phyloP scores from a whole-genome alignment of 2,888 invertebrate species.

The Spodoptera littoralis region DNA sequence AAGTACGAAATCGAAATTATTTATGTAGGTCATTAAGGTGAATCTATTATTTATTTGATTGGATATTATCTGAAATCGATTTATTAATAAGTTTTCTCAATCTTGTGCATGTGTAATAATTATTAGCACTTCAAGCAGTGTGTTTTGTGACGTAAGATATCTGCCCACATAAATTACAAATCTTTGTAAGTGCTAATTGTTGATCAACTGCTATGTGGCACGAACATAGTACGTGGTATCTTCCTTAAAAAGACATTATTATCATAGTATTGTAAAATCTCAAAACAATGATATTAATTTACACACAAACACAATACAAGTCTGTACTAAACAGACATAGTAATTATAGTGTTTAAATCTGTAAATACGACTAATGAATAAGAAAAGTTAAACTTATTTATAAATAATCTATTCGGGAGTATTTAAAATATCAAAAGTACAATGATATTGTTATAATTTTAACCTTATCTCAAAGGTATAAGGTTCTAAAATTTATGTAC shows the following conservation, averaged over 20 bases:
- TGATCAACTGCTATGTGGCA: conserved; percentile 6
- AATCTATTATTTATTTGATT: conserved; percentile 1
- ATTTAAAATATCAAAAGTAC: conserved; percentile 46
- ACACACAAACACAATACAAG: neutral
- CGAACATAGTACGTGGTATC: neutral
- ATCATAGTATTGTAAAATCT: conserved; percentile 10
- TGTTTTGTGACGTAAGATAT: conserved; percentile 1
- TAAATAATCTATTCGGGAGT: conserved; percentile 10
- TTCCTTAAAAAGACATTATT: conserved; percentile 1
- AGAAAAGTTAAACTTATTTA: conserved; percentile 26
- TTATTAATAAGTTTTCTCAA: neutral
- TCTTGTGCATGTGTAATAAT: conserved; percentile 2
- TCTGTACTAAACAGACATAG: conserved; percentile 19
- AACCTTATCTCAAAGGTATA: conserved; percentile 40
- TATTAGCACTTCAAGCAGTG: conserved; percentile 5
- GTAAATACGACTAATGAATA: conserved; percentile 24
- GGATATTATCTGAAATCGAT: neutral
- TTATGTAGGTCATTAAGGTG: neutral
- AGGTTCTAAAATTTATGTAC: conserved; percentile 45
- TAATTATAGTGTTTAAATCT: conserved; percentile 11
- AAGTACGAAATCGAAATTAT: conserved; percentile 15
- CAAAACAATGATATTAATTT: neutral
- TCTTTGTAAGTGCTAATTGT: conserved; percentile 2
- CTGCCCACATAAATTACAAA: conserved; percentile 20
- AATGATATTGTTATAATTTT: conserved; percentile 43